Conservation (phyloP, 2,113 vertebrate genomes). For the pig (Sus scrofa) region DNA sequence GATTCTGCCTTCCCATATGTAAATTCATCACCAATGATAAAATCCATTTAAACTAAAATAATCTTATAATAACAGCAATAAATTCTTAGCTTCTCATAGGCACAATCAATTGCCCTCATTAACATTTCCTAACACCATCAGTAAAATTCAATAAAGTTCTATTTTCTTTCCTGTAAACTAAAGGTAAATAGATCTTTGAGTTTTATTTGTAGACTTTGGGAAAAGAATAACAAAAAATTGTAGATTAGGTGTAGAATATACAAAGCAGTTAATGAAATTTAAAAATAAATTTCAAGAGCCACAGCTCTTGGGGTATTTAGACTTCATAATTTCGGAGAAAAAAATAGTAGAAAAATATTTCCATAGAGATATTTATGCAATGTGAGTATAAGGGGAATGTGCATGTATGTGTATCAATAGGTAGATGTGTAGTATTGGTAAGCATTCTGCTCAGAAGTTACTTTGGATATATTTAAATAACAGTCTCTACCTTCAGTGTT, state of each 20-base stretch:
- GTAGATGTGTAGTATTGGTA: neutral
- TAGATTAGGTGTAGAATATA: neutral
- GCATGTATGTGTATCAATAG: neutral
- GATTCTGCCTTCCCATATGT: slow-evolving; percentile 32
- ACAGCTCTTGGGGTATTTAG: neutral
- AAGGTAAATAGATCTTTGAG: neutral
- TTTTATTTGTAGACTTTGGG: slow-evolving; percentile 44
- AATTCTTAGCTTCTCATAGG: slow-evolving; percentile 47
- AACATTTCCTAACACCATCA: slow-evolving; percentile 10
- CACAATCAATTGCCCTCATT: slow-evolving; percentile 64
- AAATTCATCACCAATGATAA: slow-evolving; percentile 23
- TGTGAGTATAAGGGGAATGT: neutral
- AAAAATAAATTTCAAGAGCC: neutral
- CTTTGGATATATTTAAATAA: neutral
- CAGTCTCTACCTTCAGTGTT: neutral
- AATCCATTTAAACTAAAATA: slow-evolving; percentile 59
- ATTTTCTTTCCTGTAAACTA: slow-evolving; percentile 45
- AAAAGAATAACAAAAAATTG: neutral
- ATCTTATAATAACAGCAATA: slow-evolving; percentile 33
- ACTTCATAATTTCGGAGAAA: neutral
- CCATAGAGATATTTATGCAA: neutral
- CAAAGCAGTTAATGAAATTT: slow-evolving; percentile 6
- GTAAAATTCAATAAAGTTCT: slow-evolving; percentile 63
- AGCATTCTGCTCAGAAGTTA: neutral
- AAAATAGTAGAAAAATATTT: neutral